These are phyloP conservation scores for Chalcis sispes DNA, from an alignment of 2,888 invertebrate species.

Conservation along the genomic window DNA sequence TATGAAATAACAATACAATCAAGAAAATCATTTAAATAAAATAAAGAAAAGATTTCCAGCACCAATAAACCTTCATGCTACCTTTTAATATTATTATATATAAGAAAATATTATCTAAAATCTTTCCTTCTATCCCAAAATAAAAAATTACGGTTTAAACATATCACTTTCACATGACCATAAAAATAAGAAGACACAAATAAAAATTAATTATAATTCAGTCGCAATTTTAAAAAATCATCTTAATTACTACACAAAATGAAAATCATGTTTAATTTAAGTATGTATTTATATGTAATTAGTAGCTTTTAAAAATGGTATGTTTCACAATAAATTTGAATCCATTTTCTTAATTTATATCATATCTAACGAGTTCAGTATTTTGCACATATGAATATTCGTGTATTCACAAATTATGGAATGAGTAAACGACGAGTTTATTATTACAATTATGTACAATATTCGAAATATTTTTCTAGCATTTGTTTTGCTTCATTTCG, in stretches of 20 bases:
- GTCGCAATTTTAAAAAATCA: conserved; percentile 3
- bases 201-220: background rate
- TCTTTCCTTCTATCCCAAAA: conserved; percentile 3
- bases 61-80: conserved; percentile 31
- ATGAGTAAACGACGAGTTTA: conserved; percentile 43
- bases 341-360: conserved; percentile 14
- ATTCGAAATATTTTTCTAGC: conserved; percentile 66
- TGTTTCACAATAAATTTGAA: conserved; percentile 23
- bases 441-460: conserved; percentile 59
- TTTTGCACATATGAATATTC: conserved; percentile 33
- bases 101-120: conserved; percentile 37
- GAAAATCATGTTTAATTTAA: conserved; percentile 29
- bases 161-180: background rate
- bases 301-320: conserved; percentile 19
- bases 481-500: conserved; percentile 66
- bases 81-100: background rate
- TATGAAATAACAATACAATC: conserved; percentile 8
- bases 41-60: conserved; percentile 38
- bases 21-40: conserved; percentile 29
- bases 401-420: conserved; percentile 53
- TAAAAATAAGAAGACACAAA: background rate
- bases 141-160: conserved; percentile 25
- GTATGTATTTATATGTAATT: conserved; percentile 22
- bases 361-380: conserved; percentile 3
- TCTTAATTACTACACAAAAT: conserved; percentile 11